These are phyloP conservation scores for Gymnocephalus cernua DNA, from an alignment of 2,113 vertebrate genomes.

Conservation along the genomic window DNA sequence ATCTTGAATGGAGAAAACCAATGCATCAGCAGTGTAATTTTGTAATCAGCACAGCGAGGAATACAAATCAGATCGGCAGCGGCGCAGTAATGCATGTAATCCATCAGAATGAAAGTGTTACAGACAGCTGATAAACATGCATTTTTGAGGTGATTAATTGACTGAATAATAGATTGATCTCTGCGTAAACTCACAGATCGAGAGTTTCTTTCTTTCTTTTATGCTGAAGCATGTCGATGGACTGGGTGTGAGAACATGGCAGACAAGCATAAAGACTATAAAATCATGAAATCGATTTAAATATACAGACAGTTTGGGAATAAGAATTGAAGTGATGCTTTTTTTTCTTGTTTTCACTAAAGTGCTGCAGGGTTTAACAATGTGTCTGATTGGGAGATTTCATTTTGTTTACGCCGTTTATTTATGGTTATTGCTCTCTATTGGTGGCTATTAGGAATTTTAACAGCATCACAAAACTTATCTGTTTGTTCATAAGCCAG, in stretches of 20 bases:
- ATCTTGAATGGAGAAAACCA: conserved; percentile 77
- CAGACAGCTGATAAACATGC: conserved; percentile 81
- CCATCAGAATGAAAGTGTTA: conserved; percentile 80
- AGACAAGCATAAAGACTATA: not conserved
- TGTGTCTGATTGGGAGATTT: conserved; percentile 58
- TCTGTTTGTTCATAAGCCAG: not conserved
- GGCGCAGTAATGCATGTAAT: conserved; percentile 79
- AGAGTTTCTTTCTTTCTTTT: conserved; percentile 53
- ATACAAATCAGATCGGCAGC: conserved; percentile 83
- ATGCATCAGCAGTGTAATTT: conserved; percentile 84
- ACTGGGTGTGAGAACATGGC: not conserved
- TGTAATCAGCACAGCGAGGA: conserved; percentile 80
- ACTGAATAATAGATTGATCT: conserved; percentile 78
- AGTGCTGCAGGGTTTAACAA: conserved; percentile 48
- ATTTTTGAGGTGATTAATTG: conserved; percentile 80
- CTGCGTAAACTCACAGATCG: conserved; percentile 46
- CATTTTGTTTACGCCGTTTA: conserved; percentile 59
- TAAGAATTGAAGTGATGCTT: conserved; percentile 26
- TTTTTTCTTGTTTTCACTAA: conserved; percentile 2
- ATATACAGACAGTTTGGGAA: conserved; percentile 50
- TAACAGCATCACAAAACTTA: conserved; percentile 29
- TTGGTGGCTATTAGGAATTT: conserved; percentile 51
- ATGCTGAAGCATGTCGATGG: conserved; percentile 17
- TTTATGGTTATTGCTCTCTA: conserved; percentile 65
- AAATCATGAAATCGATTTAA: conserved; percentile 55